phyloP scores from a whole-genome alignment of 2,113 vertebrate species.

The Cyrtonyx montezumae region DNA sequence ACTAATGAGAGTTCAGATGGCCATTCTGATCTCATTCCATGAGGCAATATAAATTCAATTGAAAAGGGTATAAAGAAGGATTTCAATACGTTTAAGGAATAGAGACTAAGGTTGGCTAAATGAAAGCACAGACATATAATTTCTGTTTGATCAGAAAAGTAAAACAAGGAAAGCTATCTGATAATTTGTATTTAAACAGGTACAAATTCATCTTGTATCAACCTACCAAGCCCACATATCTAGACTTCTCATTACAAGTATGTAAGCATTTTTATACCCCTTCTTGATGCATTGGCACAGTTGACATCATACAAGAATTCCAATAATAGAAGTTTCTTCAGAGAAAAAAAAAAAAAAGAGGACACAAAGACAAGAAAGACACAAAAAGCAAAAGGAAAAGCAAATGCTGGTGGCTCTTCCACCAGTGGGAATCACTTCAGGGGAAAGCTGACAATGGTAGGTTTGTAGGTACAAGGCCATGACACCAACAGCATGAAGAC shows the following conservation, averaged over 20 bases:
- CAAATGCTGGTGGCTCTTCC: background rate
- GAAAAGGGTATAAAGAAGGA: background rate
- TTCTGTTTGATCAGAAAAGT: background rate
- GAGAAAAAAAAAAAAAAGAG: rapidly evolving
- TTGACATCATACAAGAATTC: background rate
- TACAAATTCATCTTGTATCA: background rate
- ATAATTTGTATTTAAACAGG: background rate
- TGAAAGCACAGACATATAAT: background rate
- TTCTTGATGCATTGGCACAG: background rate
- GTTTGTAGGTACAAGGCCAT: background rate
- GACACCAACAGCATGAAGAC: background rate
- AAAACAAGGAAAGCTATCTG: background rate
- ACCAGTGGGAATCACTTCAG: background rate
- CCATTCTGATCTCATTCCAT: background rate
- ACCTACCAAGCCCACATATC: background rate
- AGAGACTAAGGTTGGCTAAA: background rate
- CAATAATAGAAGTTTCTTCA: background rate
- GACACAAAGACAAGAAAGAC: background rate
- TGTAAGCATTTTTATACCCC: background rate
- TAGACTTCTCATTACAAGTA: background rate
- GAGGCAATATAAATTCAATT: background rate
- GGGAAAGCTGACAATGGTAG: background rate
- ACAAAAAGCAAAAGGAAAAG: background rate
- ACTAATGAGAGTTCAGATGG: background rate
- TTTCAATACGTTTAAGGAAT: background rate